Conservation (phyloP, 2,113 vertebrate genomes). For the Cololabis saira region DNA sequence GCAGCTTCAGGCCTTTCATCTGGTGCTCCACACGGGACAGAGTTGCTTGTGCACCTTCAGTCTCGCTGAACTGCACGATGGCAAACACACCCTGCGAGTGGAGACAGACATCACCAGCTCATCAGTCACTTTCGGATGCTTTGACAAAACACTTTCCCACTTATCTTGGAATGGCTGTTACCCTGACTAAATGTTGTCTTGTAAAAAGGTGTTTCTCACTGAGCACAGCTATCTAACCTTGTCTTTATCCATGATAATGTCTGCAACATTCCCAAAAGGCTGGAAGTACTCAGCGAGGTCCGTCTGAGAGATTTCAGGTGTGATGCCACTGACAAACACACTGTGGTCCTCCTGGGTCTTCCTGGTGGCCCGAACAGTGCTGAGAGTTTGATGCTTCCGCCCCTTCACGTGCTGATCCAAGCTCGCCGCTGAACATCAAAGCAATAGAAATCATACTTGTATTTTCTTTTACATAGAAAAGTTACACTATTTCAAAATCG, state of each 20-base stretch:
- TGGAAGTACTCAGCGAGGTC: conserved; percentile 85
- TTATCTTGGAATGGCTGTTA: too few species aligned
- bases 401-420: conserved; percentile 86
- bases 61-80: conserved; percentile 86
- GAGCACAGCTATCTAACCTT: conserved; percentile 78
- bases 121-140: neutral
- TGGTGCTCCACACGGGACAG: conserved; percentile 81
- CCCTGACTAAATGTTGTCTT: too few species aligned
- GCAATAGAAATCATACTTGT: neutral
- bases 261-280: conserved; percentile 83
- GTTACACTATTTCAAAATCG: neutral
- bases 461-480: neutral
- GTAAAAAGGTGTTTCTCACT: too few species aligned
- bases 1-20: conserved; percentile 82
- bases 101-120: conserved; percentile 4
- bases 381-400: conserved; percentile 85
- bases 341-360: conserved; percentile 87
- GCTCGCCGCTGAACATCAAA: conserved; percentile 78
- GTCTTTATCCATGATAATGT: conserved; percentile 92
- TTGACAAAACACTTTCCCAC: too few species aligned
- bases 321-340: conserved; percentile 90
- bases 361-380: conserved; percentile 78
- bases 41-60: conserved; percentile 58
- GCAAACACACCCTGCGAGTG: conserved; percentile 86
- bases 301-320: conserved; percentile 77